Evolutionary conservation across 2,797 vertebrate genomes (phyloP).

Genomic region (Denticeps clupeoides): DNA sequence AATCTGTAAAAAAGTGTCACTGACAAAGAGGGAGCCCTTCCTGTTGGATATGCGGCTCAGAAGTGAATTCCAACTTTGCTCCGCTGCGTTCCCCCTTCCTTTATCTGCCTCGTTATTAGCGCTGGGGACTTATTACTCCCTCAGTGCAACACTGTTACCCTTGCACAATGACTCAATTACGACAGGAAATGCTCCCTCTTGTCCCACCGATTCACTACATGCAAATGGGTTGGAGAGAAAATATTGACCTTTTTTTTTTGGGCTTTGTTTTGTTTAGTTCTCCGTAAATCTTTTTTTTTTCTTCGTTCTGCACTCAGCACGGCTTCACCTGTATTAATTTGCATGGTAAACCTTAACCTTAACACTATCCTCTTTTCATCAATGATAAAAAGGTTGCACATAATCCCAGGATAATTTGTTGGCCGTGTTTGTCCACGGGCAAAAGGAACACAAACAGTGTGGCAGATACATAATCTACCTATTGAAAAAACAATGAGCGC

Average conservation of each 20-base stretch:
- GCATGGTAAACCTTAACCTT: constrained; percentile 14
- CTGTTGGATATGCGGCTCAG: constrained; percentile 29
- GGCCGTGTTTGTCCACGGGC: constrained; percentile 38
- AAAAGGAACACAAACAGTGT: constrained; percentile 42
- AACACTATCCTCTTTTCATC: constrained; percentile 31
- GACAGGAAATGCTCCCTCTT: constrained; percentile 12
- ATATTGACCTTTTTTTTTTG: too few relatives aligned
- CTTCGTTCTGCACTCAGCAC: constrained; percentile 22
- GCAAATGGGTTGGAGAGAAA: constrained; percentile 22
- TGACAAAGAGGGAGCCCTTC: constrained; percentile 34
- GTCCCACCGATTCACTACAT: constrained; percentile 14
- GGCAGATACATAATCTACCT: constrained; percentile 42
- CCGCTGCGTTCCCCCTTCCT: constrained; percentile 12
- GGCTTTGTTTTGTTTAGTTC: too few relatives aligned
- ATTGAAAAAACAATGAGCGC: constrained; percentile 25
- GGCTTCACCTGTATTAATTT: constrained; percentile 2
- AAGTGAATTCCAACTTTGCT: constrained; percentile 34
- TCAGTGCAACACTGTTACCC: constrained; percentile 21
- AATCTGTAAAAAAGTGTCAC: constrained; percentile 37
- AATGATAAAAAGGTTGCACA: constrained; percentile 39
- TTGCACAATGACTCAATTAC: constrained; percentile 19
- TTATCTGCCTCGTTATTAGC: constrained; percentile 30
- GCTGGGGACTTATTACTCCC: constrained; percentile 14
- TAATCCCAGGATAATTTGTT: constrained; percentile 52
- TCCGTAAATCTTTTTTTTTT: constrained; percentile 3